Evolutionary conservation across 2,888 invertebrate species (phyloP).

Genomic region (Lypha dubia): DNA sequence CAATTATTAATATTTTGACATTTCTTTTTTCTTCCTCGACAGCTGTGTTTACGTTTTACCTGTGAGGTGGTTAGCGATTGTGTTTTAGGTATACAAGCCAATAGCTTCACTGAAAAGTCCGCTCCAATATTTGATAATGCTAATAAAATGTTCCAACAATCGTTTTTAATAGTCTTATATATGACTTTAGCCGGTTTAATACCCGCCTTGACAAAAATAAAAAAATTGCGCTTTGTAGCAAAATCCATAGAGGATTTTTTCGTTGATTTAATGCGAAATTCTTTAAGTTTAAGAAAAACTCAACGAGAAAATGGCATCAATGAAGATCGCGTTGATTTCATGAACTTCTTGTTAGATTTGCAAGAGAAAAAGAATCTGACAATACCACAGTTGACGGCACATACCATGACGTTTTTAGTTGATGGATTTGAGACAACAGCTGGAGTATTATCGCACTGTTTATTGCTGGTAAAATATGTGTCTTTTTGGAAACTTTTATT

Average conservation of each 20-base stretch:
- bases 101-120: conserved; percentile 79
- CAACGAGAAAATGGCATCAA: conserved; percentile 64
- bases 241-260: conserved; percentile 86
- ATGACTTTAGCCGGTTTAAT: conserved; percentile 76
- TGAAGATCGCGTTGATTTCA: conserved; percentile 78
- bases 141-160: conserved; percentile 78
- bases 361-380: conserved; percentile 79
- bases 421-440: conserved; percentile 81
- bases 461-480: conserved; percentile 75
- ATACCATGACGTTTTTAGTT: conserved; percentile 80
- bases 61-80: conserved; percentile 83
- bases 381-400: conserved; percentile 75
- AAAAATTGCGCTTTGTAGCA: conserved; percentile 73
- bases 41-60: conserved; percentile 80
- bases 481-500: background rate
- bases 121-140: conserved; percentile 78
- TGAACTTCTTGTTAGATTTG: conserved; percentile 79
- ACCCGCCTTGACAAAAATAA: conserved; percentile 77
- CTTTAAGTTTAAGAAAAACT: conserved; percentile 75
- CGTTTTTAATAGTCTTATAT: conserved; percentile 74
- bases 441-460: conserved; percentile 75
- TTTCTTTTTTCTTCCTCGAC: background rate
- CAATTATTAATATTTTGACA: background rate
- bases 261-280: conserved; percentile 75
- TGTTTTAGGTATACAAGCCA: conserved; percentile 83